Evolutionary conservation across 2,797 vertebrate genomes (phyloP).

Genomic region (Vespertilio murinus): DNA sequence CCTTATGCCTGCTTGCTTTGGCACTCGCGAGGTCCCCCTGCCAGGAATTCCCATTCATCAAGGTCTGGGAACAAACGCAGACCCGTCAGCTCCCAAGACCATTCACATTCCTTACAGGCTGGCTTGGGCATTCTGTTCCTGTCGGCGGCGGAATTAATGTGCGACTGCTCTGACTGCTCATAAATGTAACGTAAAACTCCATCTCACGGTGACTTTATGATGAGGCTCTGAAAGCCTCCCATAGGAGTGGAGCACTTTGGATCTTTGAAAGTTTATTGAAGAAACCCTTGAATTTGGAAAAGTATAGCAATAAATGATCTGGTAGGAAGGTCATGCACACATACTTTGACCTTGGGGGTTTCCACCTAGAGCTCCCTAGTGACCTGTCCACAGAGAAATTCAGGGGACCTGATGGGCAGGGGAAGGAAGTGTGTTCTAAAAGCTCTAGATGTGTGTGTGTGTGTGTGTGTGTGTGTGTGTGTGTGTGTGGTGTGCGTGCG

Average conservation of each 20-base stretch:
- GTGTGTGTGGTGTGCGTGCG: too few species aligned
- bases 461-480: too few species aligned
- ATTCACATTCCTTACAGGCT: not conserved
- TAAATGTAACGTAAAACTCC: slow-evolving; percentile 41
- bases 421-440: not conserved
- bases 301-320: not conserved
- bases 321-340: not conserved
- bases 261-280: slow-evolving; percentile 35
- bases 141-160: slow-evolving; percentile 36
- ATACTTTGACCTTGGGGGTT: not conserved
- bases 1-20: slow-evolving; percentile 1
- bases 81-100: slow-evolving; percentile 1
- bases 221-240: slow-evolving; percentile 25
- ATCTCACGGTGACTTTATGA: not conserved
- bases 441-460: not conserved
- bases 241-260: not conserved
- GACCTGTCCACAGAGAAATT: slow-evolving; percentile 17
- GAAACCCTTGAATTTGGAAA: not conserved
- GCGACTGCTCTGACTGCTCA: not conserved
- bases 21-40: not conserved
- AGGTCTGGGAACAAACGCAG: slow-evolving; percentile 47
- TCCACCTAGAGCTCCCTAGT: not conserved
- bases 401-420: not conserved
- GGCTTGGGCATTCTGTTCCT: slow-evolving; percentile 22
- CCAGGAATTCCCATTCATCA: slow-evolving; percentile 68